A percentile compares a stretch with the other conserved stretches of the same genome.
phyloP scores from a whole-genome alignment of 2,888 invertebrate genomes.

The Heliconius ismenius region DNA sequence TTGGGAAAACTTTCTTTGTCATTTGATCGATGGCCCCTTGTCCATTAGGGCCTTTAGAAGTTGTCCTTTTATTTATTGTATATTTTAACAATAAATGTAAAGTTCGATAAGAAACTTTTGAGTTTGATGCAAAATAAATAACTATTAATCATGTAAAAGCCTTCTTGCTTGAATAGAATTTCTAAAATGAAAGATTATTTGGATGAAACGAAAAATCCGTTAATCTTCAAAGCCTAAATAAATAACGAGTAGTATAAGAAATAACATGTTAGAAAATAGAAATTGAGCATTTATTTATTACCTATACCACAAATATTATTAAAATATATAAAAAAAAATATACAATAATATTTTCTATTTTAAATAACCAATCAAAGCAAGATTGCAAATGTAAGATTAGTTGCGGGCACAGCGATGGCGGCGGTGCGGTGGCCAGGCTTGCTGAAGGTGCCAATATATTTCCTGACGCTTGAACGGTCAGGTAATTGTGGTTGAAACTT shows the following conservation, averaged over 20 bases:
- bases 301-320: too few relatives aligned
- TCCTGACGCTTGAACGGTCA: constrained; percentile 82
- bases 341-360: constrained; percentile 26
- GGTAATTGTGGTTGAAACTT: constrained; percentile 82
- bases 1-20: constrained; percentile 75
- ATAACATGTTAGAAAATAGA: neutral
- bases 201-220: neutral
- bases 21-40: constrained; percentile 79
- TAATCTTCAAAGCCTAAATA: neutral
- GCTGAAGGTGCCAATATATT: constrained; percentile 79
- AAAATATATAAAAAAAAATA: neutral
- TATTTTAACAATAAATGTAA: constrained; percentile 68
- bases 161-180: constrained; percentile 4
- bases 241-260: neutral
- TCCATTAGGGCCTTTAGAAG: constrained; percentile 79
- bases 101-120: constrained; percentile 63
- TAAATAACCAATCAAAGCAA: constrained; percentile 43
- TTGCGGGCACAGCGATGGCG: constrained; percentile 49
- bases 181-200: neutral
- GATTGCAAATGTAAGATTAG: constrained; percentile 68
- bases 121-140: constrained; percentile 61
- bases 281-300: neutral
- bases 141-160: constrained; percentile 62
- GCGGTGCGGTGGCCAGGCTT: constrained; percentile 52
- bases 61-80: constrained; percentile 76